Conservation (phyloP, 1,140 invertebrate genomes). For the Caenorhabditis remanei region DNA sequence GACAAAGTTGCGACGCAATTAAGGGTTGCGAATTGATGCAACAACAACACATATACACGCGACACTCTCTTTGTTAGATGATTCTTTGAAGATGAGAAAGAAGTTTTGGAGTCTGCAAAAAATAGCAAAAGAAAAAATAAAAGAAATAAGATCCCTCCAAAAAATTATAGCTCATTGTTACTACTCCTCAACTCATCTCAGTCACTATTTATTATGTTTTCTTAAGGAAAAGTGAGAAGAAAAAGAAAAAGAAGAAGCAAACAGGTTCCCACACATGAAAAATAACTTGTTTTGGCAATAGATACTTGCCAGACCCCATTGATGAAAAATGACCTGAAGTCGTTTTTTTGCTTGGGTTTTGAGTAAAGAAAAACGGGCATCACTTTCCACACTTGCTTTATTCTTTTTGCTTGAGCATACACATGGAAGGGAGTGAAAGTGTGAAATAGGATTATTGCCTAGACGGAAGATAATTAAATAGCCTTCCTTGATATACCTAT, state of each 20-base stretch:
- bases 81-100: not conserved
- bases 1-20: constrained; percentile 45
- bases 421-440: not conserved
- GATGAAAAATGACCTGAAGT: constrained; percentile 52
- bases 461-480: constrained; percentile 52
- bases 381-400: not conserved
- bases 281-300: constrained; percentile 53
- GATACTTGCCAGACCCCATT: constrained; percentile 21
- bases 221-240: not conserved
- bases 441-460: constrained; percentile 28
- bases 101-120: not conserved
- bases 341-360: constrained; percentile 19
- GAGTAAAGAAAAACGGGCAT: not conserved
- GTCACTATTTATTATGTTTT: not conserved
- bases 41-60: constrained; percentile 36
- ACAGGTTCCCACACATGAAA: constrained; percentile 28
- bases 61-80: not conserved
- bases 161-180: constrained; percentile 1
- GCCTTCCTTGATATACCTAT: constrained; percentile 30
- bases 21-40: constrained; percentile 37
- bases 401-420: not conserved
- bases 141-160: constrained; percentile 11
- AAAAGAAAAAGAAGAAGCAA: not conserved
- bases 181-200: not conserved
- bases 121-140: not conserved